These are phyloP conservation scores for Phalloptychus januarius DNA, from an alignment of 2,797 vertebrate genomes.

Conservation along the genomic window DNA sequence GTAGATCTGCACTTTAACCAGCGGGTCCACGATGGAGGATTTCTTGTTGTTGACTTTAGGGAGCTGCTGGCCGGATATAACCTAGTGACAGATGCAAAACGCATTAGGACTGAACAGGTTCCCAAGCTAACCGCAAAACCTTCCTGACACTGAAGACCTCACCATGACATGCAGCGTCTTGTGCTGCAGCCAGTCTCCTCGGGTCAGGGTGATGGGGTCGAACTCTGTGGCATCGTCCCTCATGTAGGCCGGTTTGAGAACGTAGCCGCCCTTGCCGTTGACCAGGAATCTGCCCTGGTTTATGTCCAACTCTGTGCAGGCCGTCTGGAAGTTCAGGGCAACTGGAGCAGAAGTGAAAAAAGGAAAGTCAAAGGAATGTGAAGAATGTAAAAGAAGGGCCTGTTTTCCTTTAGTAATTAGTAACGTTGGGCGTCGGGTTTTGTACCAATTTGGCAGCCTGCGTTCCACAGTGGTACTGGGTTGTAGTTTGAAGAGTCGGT, in stretches of 20 bases:
- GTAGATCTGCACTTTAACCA: constrained; percentile 87
- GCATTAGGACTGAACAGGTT: neutral
- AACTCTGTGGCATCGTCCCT: constrained; percentile 84
- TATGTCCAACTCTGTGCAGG: constrained; percentile 87
- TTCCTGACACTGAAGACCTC: constrained; percentile 21
- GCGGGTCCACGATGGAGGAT: constrained; percentile 90
- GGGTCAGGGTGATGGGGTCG: constrained; percentile 85
- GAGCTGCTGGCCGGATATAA: constrained; percentile 95
- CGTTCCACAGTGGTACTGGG: constrained; percentile 91
- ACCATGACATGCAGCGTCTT: constrained; percentile 89
- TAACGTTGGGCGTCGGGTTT: neutral
- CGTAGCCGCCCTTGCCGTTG: constrained; percentile 90
- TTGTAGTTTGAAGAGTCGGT: constrained; percentile 95
- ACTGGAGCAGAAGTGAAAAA: constrained; percentile 73
- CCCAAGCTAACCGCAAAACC: neutral
- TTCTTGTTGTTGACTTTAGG: constrained; percentile 91
- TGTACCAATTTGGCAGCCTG: constrained; percentile 86
- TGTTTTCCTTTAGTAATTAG: too few relatives aligned
- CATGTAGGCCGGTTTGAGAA: constrained; percentile 92
- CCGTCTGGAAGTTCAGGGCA: constrained; percentile 96
- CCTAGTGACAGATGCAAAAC: constrained; percentile 65
- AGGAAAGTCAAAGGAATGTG: neutral
- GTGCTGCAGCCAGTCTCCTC: constrained; percentile 87
- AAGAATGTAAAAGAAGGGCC: neutral
- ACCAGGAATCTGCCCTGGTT: constrained; percentile 91